phyloP scores from a whole-genome alignment of 2,888 invertebrate species.

The Encarsia formosa region DNA sequence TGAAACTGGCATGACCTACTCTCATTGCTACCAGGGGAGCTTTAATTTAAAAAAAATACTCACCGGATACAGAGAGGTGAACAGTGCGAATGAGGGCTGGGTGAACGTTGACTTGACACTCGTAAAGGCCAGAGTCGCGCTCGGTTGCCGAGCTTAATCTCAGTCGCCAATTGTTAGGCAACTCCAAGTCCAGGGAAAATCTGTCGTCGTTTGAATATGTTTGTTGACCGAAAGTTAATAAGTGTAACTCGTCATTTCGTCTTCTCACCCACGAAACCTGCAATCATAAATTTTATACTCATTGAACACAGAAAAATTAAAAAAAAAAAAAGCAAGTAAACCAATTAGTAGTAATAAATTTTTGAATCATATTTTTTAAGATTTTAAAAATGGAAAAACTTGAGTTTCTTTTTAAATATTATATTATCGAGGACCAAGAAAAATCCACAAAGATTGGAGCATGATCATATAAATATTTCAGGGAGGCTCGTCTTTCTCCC shows the following conservation, averaged over 20 bases:
- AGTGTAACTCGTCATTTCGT: conserved; percentile 44
- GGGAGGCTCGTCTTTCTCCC: too few species aligned
- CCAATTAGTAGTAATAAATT: too few species aligned
- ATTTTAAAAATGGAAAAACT: too few species aligned
- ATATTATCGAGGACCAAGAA: too few species aligned
- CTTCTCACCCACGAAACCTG: conserved; percentile 48
- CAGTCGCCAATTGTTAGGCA: conserved; percentile 74
- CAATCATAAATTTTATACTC: conserved; percentile 9
- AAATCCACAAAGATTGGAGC: too few species aligned
- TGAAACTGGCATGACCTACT: too few species aligned
- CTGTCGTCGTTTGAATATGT: conserved; percentile 55
- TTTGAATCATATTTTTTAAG: too few species aligned
- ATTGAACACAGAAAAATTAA: too few species aligned
- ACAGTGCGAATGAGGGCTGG: conserved; percentile 69
- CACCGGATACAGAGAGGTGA: conserved; percentile 69
- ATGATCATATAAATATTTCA: too few species aligned
- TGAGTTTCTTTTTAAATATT: too few species aligned
- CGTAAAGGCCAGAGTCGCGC: conserved; percentile 73
- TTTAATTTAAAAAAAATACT: conserved; percentile 50
- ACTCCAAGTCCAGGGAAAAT: conserved; percentile 66
- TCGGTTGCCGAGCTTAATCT: conserved; percentile 70
- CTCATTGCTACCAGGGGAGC: too few species aligned
- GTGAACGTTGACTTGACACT: conserved; percentile 76
- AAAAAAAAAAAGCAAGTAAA: too few species aligned
- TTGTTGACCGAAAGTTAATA: conserved; percentile 44